Evolutionary conservation across 2,888 invertebrate genomes (phyloP), one percentile per base, ranked within the genome.

Genomic region (Chorisops tibialis): DNA sequence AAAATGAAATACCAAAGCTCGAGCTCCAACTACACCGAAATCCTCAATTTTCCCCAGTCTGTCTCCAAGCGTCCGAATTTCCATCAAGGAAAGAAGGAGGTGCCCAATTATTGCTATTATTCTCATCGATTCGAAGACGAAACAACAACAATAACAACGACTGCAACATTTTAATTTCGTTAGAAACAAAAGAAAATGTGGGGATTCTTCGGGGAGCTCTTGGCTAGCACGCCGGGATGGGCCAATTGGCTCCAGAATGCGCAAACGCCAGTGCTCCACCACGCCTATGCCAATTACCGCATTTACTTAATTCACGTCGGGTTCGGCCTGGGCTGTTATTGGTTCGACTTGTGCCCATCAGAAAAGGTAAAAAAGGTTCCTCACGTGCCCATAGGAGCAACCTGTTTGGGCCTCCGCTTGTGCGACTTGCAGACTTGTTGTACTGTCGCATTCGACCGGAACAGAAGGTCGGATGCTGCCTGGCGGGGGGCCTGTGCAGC

Each of bases 221-320:
- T n/a, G n/a, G 41, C 12, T 6, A n/a, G 16, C 41, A 11, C 16
- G 6, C 41, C 14, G 16, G 43, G 22, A 48, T 59, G 48, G 59
- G 37, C 41, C 60, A 60, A 60, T 60, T 60, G 60, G 60, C 50
- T 39, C 50, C 50, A 24, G 41, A 60, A 21, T 41, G 60, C 60
- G 60, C 60, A 60, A 60, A 18, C 41, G 60, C 45, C 35, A 5
- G 3, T 49, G 35, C 41, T 60, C 60, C 50, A 50, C 50, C 60
- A 48, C 60, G 60, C 60, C 60, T 49, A 30, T 60, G 16, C 49
- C 50, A 60, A 60, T 60, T 60, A 60, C 18, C 60, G 39, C 30
- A 24, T 50, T 24, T 7, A 41, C 11, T 39, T 49, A 59, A 22
- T 41, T 14, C 22, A 54, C 41, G 41, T 39, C 52, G 9, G 18